A percentile compares a stretch with the other conserved stretches of the same genome.
Conservation (phyloP, 2,797 vertebrate species). For the Manis javanica region DNA sequence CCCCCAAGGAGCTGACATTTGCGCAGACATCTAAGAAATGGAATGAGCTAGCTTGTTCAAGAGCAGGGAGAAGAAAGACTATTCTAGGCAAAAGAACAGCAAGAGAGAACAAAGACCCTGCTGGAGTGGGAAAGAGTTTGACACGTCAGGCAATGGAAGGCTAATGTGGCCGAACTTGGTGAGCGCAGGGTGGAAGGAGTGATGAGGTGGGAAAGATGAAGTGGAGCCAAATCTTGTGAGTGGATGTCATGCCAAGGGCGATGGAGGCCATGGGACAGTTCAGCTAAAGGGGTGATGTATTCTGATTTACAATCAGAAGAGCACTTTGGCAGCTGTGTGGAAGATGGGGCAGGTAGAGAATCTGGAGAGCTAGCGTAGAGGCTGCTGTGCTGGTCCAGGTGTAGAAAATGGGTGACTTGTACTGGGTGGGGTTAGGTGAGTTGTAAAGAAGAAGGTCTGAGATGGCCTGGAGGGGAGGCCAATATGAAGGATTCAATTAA, state of each 20-base stretch:
- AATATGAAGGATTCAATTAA: background rate
- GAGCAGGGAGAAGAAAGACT: background rate
- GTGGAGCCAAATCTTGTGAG: background rate
- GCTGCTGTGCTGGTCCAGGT: background rate
- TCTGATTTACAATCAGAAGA: background rate
- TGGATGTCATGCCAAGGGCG: background rate
- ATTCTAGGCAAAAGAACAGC: background rate
- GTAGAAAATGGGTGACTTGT: background rate
- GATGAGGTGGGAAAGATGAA: background rate
- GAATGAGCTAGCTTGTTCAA: background rate
- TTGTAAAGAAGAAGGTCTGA: background rate
- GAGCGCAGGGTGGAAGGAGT: background rate
- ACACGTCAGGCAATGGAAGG: background rate
- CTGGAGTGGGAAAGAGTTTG: background rate
- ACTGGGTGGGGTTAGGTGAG: background rate
- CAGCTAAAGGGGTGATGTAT: background rate
- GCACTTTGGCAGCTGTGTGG: background rate
- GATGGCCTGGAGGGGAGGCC: background rate
- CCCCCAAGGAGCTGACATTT: background rate
- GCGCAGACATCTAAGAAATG: background rate
- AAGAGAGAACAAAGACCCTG: background rate
- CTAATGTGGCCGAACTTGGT: background rate
- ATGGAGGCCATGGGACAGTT: background rate
- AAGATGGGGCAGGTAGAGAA: background rate
- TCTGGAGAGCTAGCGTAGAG: background rate